phyloP scores from a whole-genome alignment of 2,797 vertebrate species.

The Uromys caudimaculatus region DNA sequence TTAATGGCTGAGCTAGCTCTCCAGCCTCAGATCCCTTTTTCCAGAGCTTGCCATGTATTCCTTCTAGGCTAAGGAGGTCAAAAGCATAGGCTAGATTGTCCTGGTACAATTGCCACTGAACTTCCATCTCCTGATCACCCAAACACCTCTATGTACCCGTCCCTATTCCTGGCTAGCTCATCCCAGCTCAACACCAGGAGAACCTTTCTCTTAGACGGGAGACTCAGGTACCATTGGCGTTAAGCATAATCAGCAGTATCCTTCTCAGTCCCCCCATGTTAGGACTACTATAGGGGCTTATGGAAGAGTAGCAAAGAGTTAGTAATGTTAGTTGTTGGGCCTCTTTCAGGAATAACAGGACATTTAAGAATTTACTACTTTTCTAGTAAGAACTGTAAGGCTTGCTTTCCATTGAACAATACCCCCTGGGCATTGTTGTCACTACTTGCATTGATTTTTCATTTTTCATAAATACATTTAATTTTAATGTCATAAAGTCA shows the following conservation, averaged over 20 bases:
- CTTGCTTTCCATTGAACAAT: background rate
- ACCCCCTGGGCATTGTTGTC: background rate
- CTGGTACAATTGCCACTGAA: background rate
- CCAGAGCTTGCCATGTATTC: background rate
- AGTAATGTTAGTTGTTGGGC: background rate
- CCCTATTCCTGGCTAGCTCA: background rate
- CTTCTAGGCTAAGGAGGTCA: background rate
- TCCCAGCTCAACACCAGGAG: background rate
- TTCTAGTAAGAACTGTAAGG: constrained; percentile 2
- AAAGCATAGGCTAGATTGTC: background rate
- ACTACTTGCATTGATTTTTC: constrained; percentile 13
- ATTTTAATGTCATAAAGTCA: constrained; percentile 14
- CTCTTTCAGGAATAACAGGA: background rate
- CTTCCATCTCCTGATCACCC: background rate
- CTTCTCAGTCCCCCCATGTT: background rate
- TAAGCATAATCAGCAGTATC: background rate
- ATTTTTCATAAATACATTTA: background rate
- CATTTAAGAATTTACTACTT: constrained; percentile 33
- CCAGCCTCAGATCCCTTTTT: background rate
- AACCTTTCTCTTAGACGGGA: background rate
- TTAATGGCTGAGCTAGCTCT: no score
- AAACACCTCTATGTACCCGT: background rate
- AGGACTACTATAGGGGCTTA: background rate
- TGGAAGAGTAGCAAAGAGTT: constrained; percentile 12
- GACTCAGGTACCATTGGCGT: background rate